A percentile compares a stretch with the other conserved stretches of the same genome.
These are phyloP conservation scores for Cricetomys ansorgei DNA, from an alignment of 2,113 vertebrate species.

Conservation along the genomic window DNA sequence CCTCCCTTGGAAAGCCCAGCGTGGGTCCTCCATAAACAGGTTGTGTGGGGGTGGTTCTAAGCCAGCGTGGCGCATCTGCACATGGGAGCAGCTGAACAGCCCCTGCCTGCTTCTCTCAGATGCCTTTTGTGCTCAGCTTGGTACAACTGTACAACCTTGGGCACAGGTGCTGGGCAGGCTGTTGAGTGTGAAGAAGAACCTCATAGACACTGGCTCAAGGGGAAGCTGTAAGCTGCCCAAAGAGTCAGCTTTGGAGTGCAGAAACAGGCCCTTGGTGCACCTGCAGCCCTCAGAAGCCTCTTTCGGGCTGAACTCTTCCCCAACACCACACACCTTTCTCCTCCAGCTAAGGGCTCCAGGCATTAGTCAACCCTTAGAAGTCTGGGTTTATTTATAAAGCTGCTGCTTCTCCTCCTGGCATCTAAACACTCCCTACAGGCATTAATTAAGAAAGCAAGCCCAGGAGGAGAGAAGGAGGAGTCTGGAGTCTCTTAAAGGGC, in stretches of 20 bases:
- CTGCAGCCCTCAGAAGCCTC: not conserved
- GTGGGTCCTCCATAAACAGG: not conserved
- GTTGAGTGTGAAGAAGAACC: not conserved
- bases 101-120: not conserved
- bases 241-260: not conserved
- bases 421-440: conserved; percentile 48
- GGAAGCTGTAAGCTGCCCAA: not conserved
- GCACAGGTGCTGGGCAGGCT: not conserved
- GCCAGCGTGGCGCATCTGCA: not conserved
- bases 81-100: not conserved
- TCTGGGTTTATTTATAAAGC: conserved; percentile 68
- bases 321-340: not conserved
- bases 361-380: conserved; percentile 54
- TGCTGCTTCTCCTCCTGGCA: conserved; percentile 36
- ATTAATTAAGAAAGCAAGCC: conserved; percentile 65
- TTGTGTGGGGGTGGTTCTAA: not conserved
- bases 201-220: not conserved
- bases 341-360: not conserved
- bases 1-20: not conserved
- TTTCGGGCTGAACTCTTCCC: not conserved
- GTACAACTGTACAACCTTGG: not conserved
- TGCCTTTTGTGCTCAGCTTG: not conserved
- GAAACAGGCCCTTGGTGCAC: not conserved
- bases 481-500: conserved; percentile 26
- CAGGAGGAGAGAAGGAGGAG: not conserved